phyloP scores from a whole-genome alignment of 2,113 vertebrate species.

The Tiliqua scincoides region DNA sequence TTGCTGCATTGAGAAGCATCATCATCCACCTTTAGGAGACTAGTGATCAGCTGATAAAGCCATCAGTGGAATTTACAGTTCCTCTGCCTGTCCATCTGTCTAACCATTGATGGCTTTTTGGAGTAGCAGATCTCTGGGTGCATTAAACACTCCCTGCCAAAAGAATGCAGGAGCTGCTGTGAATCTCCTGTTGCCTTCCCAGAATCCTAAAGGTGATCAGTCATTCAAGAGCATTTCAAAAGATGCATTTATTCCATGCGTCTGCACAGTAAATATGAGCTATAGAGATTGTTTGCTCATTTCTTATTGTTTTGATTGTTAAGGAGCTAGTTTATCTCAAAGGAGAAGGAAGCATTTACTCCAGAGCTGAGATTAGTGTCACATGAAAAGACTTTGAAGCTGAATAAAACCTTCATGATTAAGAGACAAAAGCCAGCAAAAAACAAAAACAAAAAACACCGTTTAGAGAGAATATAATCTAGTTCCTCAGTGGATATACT shows the following conservation, averaged over 20 bases:
- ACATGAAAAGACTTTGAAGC: background rate
- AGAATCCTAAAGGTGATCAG: background rate
- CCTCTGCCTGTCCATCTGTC: background rate
- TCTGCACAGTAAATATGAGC: background rate
- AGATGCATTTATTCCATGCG: background rate
- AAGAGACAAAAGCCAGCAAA: background rate
- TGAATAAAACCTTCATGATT: slow-evolving; percentile 11
- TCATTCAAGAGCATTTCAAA: slow-evolving; percentile 3
- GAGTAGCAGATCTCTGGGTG: background rate
- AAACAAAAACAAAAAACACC: background rate
- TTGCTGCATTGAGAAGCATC: background rate
- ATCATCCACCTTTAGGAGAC: background rate
- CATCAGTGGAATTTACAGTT: background rate
- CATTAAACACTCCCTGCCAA: background rate
- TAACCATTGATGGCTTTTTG: background rate
- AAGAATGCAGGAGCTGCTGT: background rate
- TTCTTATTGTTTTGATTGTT: background rate
- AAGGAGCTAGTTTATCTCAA: background rate
- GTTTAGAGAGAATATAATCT: background rate
- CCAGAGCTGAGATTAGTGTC: background rate
- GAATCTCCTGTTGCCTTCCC: background rate
- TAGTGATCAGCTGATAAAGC: background rate
- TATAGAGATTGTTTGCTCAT: background rate
- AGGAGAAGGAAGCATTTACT: background rate
- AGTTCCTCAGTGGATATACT: background rate